Percentiles rank a stretch among this genome's conserved stretches.
These are phyloP conservation scores for Platanista minor DNA, from an alignment of 2,113 vertebrate genomes.

Conservation along the genomic window DNA sequence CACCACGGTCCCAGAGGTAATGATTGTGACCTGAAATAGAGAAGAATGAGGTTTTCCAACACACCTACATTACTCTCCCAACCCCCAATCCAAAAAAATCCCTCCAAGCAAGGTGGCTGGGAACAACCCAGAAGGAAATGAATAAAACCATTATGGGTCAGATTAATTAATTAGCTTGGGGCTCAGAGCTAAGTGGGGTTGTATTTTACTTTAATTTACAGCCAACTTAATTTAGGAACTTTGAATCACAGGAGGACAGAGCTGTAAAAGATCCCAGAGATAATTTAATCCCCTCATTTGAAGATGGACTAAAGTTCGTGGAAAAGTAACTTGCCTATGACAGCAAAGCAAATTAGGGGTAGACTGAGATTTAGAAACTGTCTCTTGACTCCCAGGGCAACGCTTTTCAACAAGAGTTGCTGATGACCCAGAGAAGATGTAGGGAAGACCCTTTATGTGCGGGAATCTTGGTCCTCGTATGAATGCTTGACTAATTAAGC, in stretches of 20 bases:
- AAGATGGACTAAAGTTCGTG: neutral
- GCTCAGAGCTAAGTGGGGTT: neutral
- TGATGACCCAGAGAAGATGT: neutral
- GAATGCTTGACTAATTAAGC: neutral
- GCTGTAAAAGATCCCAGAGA: neutral
- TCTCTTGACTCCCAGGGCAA: neutral
- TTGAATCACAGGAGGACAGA: neutral
- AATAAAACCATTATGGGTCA: neutral
- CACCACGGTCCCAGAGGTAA: constrained; percentile 77
- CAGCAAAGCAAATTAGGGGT: neutral
- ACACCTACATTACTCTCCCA: neutral
- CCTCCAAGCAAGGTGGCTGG: neutral
- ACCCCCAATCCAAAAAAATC: neutral
- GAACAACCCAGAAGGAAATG: neutral
- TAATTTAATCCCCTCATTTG: neutral
- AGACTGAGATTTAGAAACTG: neutral
- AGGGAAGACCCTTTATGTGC: neutral
- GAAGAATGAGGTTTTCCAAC: neutral
- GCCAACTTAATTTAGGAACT: neutral
- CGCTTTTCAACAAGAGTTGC: neutral
- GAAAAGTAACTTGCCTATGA: neutral
- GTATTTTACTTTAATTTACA: neutral
- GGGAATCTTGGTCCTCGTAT: neutral
- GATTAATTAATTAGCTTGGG: neutral
- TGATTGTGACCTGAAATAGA: constrained; percentile 80